phyloP scores from a whole-genome alignment of 1,140 invertebrate genomes.

The Ceratosolen solmsi region DNA sequence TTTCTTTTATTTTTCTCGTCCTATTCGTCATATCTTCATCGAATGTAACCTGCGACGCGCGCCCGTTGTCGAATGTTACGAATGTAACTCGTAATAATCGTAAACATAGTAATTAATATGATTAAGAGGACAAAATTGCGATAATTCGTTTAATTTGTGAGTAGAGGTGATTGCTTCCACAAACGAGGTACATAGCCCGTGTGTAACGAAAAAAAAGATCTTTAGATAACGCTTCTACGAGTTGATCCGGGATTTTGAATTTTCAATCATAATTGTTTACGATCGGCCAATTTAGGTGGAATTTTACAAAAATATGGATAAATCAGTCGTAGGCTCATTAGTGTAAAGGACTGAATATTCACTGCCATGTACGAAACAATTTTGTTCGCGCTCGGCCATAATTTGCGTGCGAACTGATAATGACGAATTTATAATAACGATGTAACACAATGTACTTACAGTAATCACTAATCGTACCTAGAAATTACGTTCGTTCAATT shows the following conservation, averaged over 20 bases:
- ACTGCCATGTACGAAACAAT: constrained; percentile 62
- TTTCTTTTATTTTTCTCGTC: neutral
- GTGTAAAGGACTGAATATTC: constrained; percentile 47
- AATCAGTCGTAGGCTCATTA: constrained; percentile 6
- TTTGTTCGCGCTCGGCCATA: constrained; percentile 56
- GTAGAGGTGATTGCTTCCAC: constrained; percentile 25
- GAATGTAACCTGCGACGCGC: constrained; percentile 3
- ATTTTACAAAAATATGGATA: constrained; percentile 22
- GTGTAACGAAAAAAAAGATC: constrained; percentile 35
- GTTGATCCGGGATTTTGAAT: neutral
- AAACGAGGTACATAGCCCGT: neutral
- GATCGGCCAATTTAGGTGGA: too few species aligned
- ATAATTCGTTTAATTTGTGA: neutral
- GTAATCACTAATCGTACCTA: constrained; percentile 56
- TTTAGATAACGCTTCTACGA: constrained; percentile 14
- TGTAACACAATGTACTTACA: constrained; percentile 73
- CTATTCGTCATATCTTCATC: constrained; percentile 28
- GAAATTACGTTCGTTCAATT: constrained; percentile 58
- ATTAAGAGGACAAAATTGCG: neutral
- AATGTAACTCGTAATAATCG: constrained; percentile 17
- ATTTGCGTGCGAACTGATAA: constrained; percentile 61
- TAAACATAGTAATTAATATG: constrained; percentile 12
- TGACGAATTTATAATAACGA: constrained; percentile 71
- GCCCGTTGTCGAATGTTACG: too few species aligned
- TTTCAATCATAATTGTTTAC: too few species aligned